Base-by-base conservation (phyloP, 2,888 invertebrate genomes). In the Ashinkailepas kermadecensis region DNA sequence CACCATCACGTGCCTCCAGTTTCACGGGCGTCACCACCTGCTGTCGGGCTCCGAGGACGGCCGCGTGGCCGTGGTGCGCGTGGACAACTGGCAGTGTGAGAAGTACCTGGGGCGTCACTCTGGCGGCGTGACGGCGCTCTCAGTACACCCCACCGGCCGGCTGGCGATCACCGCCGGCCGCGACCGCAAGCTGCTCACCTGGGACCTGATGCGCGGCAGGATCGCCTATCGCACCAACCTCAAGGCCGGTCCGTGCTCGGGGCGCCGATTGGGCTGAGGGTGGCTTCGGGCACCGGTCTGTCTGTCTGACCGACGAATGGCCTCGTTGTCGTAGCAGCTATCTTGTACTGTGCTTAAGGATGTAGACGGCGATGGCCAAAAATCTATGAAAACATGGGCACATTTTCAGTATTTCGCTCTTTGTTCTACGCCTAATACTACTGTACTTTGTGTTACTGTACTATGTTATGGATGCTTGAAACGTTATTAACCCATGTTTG, bases 151-250 rank as follows among this genome's bases (percentile, higher is more conserved):
- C 2, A 92, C 93, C 85, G 96, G 96, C 21, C 96, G 96, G 88
- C 86, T 97, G 84, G 95, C 95, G 0, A 88, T 98, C 13, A 94
- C 96, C 18, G 90, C 96, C 67, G 95, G 96, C 23, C 91, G 91
- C 80, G 97, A 98, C 88, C 91, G 91, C 85, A 92, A 93, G 10
- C 87, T 98, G 79, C 90, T 93, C 85, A 97, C 97, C 7, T 98
- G 98, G 98, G 97, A 98, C 89, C 89, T 98, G 83, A 90, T 97
- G 0, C 96, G 95, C 87, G 97, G 97, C 0, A 91, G 96, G 83
- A 92, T 92, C 85, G 97, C 96, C 0, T 97, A 94, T 87, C 92
- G 93, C 0, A 94, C 94, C n/a, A 96, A 96, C 87, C 89, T 97
- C 62, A 91, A 92, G 83, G 92, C 90, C 86, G 93, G 92, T 88